Evolutionary conservation across 2,113 vertebrate species (phyloP), one percentile per base, ranked within the genome.

Genomic region (Salvelinus namaycush): DNA sequence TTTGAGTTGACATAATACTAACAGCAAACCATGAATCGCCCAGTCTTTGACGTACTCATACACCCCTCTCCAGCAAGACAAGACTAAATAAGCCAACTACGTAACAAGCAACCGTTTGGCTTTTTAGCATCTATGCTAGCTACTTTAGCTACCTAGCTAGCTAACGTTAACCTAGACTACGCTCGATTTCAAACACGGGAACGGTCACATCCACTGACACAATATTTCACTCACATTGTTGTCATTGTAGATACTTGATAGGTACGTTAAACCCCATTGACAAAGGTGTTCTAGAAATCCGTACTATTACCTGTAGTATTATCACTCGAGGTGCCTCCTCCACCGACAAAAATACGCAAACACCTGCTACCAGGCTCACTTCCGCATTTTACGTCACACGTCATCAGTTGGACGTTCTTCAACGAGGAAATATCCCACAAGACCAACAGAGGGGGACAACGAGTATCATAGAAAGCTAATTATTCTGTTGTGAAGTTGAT

Each of bases 391-490:
- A 31, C 78, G 57, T 70, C 72, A 20, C n/a, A 34, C 67, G 67
- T 76, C 73, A 51, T 29, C 73, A 14, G 9, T 66, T 29, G 1
- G 9, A 77, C 79, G 84, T 72, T 83, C 83, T 78, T 76, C 66
- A 3, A 0, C 3, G 3, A 39, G 68, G 16, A 18, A 5, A 18
- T 54, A 54, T 54, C 51, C 3, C 7, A 1, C 4, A 11, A 18
- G 9, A 72, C 80, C 93, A 83, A 78, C 90, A 94, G 94, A 72
- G 84, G 92, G 90, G 73, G 91, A 4, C 68, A 84, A 14, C 90
- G 85, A 81, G 89, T 57, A 39, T 39, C 39, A 39, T 9, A 44
- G 2, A 44, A 44, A 44, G 39, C 9, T 11, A 44, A 44, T 44
- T 44, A 44, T 11, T 44, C 2, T 44, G 34, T 39, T 39, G 7